Evolutionary conservation across 2,797 vertebrate species (phyloP).

Genomic region (Scolopax rusticola): DNA sequence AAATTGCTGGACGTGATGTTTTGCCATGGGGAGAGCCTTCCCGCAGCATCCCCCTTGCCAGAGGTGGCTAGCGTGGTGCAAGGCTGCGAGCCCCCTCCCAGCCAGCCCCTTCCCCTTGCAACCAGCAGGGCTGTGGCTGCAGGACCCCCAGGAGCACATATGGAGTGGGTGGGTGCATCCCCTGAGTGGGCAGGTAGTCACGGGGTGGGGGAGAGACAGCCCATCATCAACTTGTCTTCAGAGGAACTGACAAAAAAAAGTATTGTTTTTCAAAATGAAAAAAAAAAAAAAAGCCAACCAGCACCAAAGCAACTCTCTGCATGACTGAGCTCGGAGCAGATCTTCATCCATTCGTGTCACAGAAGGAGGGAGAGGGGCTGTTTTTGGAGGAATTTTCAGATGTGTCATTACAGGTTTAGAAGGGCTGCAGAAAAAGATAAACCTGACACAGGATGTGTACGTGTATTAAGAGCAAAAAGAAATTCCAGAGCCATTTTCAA

Average conservation of each 20-base stretch:
- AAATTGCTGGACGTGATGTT: fast-evolving
- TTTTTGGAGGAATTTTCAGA: neutral
- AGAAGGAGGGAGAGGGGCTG: neutral
- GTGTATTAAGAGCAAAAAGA: neutral
- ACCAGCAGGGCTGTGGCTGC: no score
- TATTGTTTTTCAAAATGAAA: neutral
- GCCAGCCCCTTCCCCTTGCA: neutral
- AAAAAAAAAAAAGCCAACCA: neutral
- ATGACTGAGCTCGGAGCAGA: neutral
- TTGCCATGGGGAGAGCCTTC: neutral
- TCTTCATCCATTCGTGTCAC: neutral
- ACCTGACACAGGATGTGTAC: neutral
- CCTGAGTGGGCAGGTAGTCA: neutral
- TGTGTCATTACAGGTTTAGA: neutral
- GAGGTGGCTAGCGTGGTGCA: fast-evolving
- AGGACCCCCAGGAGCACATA: neutral
- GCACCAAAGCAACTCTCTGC: neutral
- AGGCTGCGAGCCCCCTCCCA: neutral
- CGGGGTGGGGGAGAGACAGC: neutral
- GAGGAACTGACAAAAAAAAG: neutral
- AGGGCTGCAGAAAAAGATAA: neutral
- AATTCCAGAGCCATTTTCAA: neutral
- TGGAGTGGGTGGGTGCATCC: neutral
- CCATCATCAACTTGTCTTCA: neutral
- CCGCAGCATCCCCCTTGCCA: neutral